Percentiles rank a stretch among this genome's conserved stretches.
Evolutionary conservation across 2,888 invertebrate genomes (phyloP).

Genomic region (Sycophila texana): DNA sequence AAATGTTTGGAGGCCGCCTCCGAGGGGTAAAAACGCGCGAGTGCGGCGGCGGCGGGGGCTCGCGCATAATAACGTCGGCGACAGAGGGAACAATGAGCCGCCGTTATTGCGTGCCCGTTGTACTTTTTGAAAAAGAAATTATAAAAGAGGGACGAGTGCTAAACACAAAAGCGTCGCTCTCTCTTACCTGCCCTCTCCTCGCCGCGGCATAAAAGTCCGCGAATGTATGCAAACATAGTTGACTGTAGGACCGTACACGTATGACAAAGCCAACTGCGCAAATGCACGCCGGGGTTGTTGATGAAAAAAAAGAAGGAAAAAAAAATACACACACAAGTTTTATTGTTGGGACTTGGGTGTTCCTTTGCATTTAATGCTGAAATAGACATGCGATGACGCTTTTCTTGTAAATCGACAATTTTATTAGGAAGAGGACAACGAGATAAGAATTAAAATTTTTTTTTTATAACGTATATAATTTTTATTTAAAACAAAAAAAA

Average conservation of each 20-base stretch:
- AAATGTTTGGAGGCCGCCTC: slow-evolving; percentile 4
- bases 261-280: neutral
- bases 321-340: too few species aligned
- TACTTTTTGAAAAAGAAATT: slow-evolving; percentile 37
- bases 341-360: too few species aligned
- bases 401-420: too few species aligned
- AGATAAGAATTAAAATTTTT: too few species aligned
- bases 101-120: slow-evolving; percentile 20
- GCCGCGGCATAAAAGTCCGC: slow-evolving; percentile 31
- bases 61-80: slow-evolving; percentile 39
- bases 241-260: neutral
- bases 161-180: slow-evolving; percentile 43
- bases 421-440: too few species aligned
- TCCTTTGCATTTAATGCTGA: too few species aligned
- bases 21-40: slow-evolving; percentile 16
- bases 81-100: slow-evolving; percentile 44
- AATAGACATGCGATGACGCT: too few species aligned
- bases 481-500: too few species aligned
- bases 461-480: too few species aligned
- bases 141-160: slow-evolving; percentile 35
- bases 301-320: too few species aligned
- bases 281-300: neutral
- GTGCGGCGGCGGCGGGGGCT: neutral
- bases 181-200: neutral
- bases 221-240: slow-evolving; percentile 46